Evolutionary conservation across 1,140 invertebrate genomes (phyloP).

Genomic region (Triops longicaudatus): DNA sequence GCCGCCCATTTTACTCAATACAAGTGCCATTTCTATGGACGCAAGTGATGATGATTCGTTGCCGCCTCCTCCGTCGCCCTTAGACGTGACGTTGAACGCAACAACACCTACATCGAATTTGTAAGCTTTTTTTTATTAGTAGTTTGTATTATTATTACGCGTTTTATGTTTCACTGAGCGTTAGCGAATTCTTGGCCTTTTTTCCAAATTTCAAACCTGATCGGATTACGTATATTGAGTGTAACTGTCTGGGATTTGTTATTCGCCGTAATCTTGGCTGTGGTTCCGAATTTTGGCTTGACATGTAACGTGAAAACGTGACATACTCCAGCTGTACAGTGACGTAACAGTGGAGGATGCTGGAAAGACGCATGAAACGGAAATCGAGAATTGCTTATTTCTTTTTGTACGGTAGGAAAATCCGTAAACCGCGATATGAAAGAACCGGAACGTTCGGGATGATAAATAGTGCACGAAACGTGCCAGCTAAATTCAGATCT

Average conservation of each 20-base stretch:
- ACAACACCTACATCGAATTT: background rate
- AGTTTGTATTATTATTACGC: too few relatives aligned
- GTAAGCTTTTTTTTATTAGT: background rate
- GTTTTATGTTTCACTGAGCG: too few relatives aligned
- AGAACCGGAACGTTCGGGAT: background rate
- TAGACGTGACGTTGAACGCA: conserved; percentile 23
- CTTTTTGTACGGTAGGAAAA: background rate
- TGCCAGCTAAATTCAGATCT: background rate
- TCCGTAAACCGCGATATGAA: background rate
- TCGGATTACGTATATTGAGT: too few relatives aligned
- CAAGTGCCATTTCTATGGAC: conserved; percentile 45
- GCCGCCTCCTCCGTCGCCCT: conserved; percentile 55
- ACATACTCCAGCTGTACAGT: background rate
- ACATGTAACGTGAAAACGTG: background rate
- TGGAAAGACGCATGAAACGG: background rate
- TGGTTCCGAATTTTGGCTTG: background rate
- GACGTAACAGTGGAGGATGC: background rate
- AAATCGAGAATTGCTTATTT: background rate
- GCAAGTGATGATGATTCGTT: conserved; percentile 57
- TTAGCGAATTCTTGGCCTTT: too few relatives aligned
- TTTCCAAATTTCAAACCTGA: too few relatives aligned
- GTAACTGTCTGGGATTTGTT: too few relatives aligned
- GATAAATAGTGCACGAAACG: background rate
- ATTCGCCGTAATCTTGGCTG: too few relatives aligned
- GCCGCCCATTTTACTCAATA: conserved; percentile 45